Conservation (phyloP, 2,888 invertebrate genomes). For the Trissoscelio sp. region DNA sequence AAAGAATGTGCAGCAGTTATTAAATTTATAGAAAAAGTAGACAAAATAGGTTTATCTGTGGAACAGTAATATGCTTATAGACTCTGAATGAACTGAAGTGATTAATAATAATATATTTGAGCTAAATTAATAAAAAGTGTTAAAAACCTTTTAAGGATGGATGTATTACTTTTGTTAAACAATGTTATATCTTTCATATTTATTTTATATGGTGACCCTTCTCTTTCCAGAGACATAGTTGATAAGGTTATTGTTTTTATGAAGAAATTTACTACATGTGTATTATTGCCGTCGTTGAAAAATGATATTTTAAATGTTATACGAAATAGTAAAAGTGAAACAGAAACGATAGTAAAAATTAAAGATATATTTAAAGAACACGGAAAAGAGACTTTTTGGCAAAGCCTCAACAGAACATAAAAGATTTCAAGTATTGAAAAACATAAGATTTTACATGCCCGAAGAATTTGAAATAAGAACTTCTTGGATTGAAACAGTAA, state of each 20-base stretch:
- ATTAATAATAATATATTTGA: neutral
- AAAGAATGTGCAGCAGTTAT: conserved; percentile 15
- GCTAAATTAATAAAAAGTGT: neutral
- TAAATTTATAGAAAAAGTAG: conserved; percentile 47
- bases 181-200: conserved; percentile 47
- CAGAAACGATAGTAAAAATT: conserved; percentile 41
- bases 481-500: conserved; percentile 1
- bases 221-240: conserved; percentile 50
- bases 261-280: conserved; percentile 15
- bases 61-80: too few species aligned
- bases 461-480: conserved; percentile 14
- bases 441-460: conserved; percentile 15
- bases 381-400: conserved; percentile 41
- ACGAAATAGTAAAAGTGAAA: conserved; percentile 16
- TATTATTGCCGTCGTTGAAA: conserved; percentile 43
- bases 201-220: conserved; percentile 48
- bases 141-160: conserved; percentile 12
- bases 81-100: too few species aligned
- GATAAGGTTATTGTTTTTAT: conserved; percentile 43
- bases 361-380: conserved; percentile 31
- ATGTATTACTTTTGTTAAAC: conserved; percentile 25
- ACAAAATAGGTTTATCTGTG: neutral
- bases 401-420: conserved; percentile 36
- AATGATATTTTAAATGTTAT: conserved; percentile 43
- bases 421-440: conserved; percentile 10